These are phyloP conservation scores for Bugulina stolonifera DNA, from an alignment of 2,888 invertebrate genomes.

Conservation along the genomic window DNA sequence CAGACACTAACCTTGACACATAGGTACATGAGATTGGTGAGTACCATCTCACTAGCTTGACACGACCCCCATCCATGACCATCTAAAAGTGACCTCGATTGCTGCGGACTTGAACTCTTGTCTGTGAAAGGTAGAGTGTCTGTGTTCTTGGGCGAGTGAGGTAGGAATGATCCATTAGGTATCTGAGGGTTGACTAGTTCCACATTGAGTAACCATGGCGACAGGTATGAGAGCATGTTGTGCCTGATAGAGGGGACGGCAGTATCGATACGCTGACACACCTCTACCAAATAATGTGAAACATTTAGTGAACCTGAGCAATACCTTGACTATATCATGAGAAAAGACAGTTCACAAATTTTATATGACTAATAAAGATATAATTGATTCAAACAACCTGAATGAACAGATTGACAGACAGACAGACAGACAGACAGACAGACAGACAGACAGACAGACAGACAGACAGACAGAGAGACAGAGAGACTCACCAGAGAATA, in stretches of 20 bases:
- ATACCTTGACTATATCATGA: too few relatives aligned
- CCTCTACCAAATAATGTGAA: too few relatives aligned
- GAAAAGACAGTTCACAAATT: too few relatives aligned
- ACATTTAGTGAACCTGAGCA: too few relatives aligned
- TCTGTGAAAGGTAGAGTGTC: slow-evolving; percentile 23
- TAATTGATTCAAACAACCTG: too few relatives aligned
- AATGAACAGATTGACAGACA: too few relatives aligned
- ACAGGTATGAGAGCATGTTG: slow-evolving; percentile 78
- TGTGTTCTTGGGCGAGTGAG: slow-evolving; percentile 52
- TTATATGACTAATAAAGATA: too few relatives aligned
- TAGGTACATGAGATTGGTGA: slow-evolving; percentile 96
- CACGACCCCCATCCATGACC: slow-evolving; percentile 95
- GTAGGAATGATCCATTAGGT: slow-evolving; percentile 57
- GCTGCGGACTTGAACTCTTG: slow-evolving; percentile 56
- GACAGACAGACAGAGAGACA: neutral
- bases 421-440: too few relatives aligned
- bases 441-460: too few relatives aligned
- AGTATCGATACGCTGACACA: slow-evolving; percentile 91
- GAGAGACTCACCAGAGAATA: slow-evolving; percentile 80
- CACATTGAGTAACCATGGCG: slow-evolving; percentile 98
- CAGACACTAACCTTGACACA: slow-evolving; percentile 65
- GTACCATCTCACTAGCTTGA: slow-evolving; percentile 98
- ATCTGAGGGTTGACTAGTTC: slow-evolving; percentile 88
- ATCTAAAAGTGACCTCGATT: slow-evolving; percentile 60
- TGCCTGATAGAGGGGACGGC: slow-evolving; percentile 88